Evolutionary conservation across 2,888 invertebrate species (phyloP).

Genomic region (Corythucha ciliata): DNA sequence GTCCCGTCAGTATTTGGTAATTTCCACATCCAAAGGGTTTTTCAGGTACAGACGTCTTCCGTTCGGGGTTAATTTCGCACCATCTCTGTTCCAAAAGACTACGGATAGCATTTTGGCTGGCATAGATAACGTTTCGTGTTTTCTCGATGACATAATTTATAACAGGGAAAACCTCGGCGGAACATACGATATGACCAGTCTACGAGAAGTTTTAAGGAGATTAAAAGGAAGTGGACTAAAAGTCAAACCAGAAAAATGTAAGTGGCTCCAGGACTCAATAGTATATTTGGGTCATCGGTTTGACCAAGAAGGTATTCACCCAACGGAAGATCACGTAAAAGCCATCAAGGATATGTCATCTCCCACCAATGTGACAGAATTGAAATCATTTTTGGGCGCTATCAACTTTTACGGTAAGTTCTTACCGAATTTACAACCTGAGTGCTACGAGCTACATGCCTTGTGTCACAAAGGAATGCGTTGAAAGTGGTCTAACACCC

Average conservation of each 20-base stretch:
- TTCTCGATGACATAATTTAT: too few species aligned
- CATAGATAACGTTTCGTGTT: background rate
- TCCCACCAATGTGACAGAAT: background rate
- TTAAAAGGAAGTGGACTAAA: background rate
- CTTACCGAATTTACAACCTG: conserved; percentile 1
- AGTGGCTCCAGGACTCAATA: conserved; percentile 8
- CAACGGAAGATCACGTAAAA: background rate
- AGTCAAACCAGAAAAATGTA: conserved; percentile 2
- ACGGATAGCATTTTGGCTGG: conserved; percentile 5
- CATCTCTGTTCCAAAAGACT: background rate
- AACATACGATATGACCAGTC: too few species aligned
- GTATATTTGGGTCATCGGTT: conserved; percentile 6
- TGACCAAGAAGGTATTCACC: conserved; percentile 1
- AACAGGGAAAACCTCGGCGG: too few species aligned
- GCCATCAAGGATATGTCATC: conserved; percentile 1
- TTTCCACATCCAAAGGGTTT: background rate
- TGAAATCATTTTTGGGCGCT: background rate
- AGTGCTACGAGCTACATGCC: background rate
- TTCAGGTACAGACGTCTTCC: background rate
- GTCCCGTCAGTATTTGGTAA: background rate
- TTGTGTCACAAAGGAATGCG: background rate
- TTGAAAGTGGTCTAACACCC: background rate
- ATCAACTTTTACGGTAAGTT: conserved; percentile 4
- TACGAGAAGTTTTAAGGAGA: background rate
- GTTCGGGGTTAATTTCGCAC: background rate